Percentiles rank a stretch among this genome's conserved stretches.
Conservation (phyloP, 2,113 vertebrate genomes). For the Scomber japonicus region DNA sequence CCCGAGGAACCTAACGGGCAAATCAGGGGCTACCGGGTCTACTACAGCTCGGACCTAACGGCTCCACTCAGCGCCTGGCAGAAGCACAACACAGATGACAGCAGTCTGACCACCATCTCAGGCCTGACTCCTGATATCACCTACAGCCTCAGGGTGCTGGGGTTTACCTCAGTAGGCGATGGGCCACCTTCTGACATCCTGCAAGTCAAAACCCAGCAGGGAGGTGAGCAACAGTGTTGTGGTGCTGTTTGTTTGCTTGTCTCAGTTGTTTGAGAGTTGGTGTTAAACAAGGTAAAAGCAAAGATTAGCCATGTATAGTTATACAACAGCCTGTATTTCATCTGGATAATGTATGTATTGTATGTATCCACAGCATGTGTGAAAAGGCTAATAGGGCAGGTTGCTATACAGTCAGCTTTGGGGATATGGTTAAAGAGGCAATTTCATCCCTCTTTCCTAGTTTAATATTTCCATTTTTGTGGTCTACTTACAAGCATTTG, state of each 20-base stretch:
- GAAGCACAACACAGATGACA: constrained; percentile 94
- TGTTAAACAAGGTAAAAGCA: constrained; percentile 3
- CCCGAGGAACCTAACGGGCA: constrained; percentile 95
- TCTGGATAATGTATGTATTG: background rate
- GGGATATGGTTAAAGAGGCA: no score
- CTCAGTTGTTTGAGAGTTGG: background rate
- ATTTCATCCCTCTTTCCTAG: no score
- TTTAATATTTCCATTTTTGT: no score
- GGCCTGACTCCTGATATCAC: constrained; percentile 93
- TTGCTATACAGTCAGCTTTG: background rate
- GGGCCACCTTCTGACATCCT: constrained; percentile 94
- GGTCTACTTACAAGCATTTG: no score
- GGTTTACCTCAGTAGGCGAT: constrained; percentile 94
- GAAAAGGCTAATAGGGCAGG: background rate
- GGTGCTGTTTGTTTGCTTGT: constrained; percentile 15
- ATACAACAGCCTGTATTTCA: background rate
- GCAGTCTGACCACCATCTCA: constrained; percentile 94
- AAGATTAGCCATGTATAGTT: background rate
- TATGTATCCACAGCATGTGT: background rate
- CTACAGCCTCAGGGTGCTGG: constrained; percentile 95
- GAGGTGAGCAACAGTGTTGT: constrained; percentile 85
- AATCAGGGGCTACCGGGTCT: constrained; percentile 93
- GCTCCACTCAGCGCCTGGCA: constrained; percentile 93
- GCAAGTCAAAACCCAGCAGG: constrained; percentile 96
- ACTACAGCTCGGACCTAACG: constrained; percentile 90